Evolutionary conservation across 2,888 invertebrate genomes (phyloP).

Genomic region (Ctenicera cuprea): DNA sequence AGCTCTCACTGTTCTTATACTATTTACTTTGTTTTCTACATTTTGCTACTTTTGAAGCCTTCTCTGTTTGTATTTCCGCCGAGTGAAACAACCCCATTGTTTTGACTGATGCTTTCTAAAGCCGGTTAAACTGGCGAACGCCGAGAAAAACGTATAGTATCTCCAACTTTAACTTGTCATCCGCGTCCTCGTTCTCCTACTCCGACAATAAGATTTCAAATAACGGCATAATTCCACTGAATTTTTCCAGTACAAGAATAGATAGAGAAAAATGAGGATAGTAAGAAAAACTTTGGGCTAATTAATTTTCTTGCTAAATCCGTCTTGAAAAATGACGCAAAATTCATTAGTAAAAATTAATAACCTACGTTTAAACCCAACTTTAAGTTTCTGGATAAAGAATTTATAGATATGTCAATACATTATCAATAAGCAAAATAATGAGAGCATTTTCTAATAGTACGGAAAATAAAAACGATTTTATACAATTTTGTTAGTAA

Average conservation of each 20-base stretch:
- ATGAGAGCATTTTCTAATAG: too few species aligned
- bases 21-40: constrained; percentile 43
- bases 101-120: constrained; percentile 48
- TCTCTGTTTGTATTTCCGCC: constrained; percentile 44
- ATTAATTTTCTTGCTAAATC: too few species aligned
- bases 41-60: constrained; percentile 35
- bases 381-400: too few species aligned
- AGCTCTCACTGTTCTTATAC: constrained; percentile 41
- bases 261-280: background rate
- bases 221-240: background rate
- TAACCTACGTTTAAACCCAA: too few species aligned
- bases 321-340: too few species aligned
- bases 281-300: too few species aligned
- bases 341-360: too few species aligned
- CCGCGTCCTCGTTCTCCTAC: background rate
- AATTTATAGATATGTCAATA: background rate
- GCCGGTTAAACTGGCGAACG: constrained; percentile 36
- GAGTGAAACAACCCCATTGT: constrained; percentile 43
- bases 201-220: constrained; percentile 1
- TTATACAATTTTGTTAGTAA: too few species aligned
- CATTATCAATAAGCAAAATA: too few species aligned
- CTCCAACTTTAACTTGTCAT: constrained; percentile 29
- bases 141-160: constrained; percentile 29
- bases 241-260: background rate
- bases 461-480: too few species aligned